Base-by-base conservation (phyloP, 2,797 vertebrate species). In the Ciconia nigra region DNA sequence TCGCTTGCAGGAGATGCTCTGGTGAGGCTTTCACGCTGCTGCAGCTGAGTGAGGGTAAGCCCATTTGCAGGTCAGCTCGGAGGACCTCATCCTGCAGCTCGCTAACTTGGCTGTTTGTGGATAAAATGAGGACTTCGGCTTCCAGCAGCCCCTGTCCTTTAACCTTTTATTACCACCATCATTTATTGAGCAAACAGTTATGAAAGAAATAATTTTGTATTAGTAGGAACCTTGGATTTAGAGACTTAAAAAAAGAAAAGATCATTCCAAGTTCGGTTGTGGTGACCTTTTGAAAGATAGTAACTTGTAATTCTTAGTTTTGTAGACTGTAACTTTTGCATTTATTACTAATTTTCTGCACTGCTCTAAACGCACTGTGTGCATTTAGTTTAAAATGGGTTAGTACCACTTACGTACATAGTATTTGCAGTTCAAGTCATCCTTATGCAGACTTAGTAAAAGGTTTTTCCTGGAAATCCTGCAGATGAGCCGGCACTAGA, bases 291-390 rank as follows among this genome's bases (percentile, higher is more conserved):
- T 42, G 51, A 97, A 96, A 97, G 78, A 94, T 19, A 87, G 93
- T 71, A 74, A 85, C 62, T 51, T 95, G 95, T 66, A 95, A 92
- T 96, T 96, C 96, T 80, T 79, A 47, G 59, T 95, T 97, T 96
- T 93, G 83, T 52, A 87, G 89, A 74, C 80, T 89, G 83, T 92
- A 96, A 97, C 85, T 97, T 98, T 77, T 85, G 69, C 92, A 85
- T 95, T 97, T 97, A 92, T 90, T 85, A 19, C 96, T 97, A 71
- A 96, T 97, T 95, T 97, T 95, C 96, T 96, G 79, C 52, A 46
- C 82, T 88, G 90, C 71, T 92, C 47, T 89, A 91, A 96, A 88
- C 11, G 44, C 76, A 91, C 62, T 58, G 84, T 74, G 49, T 57
- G 26, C 26, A 14, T 87, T 96, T 80, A 86, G 79, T 66, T 96